Conservation (phyloP, 1,140 invertebrate genomes). For the Parasteatoda tepidariorum region DNA sequence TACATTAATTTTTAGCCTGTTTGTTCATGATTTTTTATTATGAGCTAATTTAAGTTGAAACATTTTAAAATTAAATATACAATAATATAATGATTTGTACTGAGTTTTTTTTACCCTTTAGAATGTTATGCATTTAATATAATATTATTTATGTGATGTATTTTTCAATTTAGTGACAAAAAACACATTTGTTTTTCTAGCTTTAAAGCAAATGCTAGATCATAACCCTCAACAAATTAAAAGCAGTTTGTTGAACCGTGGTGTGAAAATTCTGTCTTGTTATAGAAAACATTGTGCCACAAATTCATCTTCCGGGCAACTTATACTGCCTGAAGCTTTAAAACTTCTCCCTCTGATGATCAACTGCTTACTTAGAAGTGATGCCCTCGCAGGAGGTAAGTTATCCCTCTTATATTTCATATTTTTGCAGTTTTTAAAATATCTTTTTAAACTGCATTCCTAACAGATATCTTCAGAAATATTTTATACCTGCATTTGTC, state of each 20-base stretch:
- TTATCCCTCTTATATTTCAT: background rate
- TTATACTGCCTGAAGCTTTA: constrained; percentile 97
- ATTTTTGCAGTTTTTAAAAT: background rate
- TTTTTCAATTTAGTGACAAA: background rate
- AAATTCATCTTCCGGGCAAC: constrained; percentile 73
- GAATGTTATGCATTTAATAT: too few relatives aligned
- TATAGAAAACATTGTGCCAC: constrained; percentile 68
- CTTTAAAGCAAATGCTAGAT: constrained; percentile 37
- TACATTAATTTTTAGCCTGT: too few relatives aligned
- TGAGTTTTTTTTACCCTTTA: background rate
- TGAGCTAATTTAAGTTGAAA: too few relatives aligned
- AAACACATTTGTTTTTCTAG: too few relatives aligned
- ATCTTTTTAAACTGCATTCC: too few relatives aligned
- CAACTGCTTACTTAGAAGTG: constrained; percentile 82
- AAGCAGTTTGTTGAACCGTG: constrained; percentile 54
- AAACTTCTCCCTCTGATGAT: constrained; percentile 96
- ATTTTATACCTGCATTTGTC: background rate
- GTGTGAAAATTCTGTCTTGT: constrained; percentile 62
- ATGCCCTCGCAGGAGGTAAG: constrained; percentile 64
- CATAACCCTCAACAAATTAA: constrained; percentile 62
- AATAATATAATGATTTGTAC: background rate
- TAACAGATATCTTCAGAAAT: background rate
- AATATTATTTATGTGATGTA: background rate
- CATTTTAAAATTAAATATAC: background rate
- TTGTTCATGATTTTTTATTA: too few relatives aligned